These are phyloP conservation scores for Theretra japonica DNA, from an alignment of 2,888 invertebrate species.

Conservation along the genomic window DNA sequence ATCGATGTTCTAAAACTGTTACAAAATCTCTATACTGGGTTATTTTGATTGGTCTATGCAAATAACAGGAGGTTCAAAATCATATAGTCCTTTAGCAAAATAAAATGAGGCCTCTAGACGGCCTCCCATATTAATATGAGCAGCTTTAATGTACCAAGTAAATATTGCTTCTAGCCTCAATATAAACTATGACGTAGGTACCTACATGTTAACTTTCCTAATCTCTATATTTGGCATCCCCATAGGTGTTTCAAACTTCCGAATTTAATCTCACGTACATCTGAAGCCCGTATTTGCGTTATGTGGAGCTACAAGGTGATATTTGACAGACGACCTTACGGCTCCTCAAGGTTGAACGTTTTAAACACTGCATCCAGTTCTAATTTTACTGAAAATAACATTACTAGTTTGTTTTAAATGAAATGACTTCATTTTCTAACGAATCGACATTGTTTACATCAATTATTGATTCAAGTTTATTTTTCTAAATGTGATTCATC, in stretches of 20 bases:
- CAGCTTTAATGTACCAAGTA: too few species aligned
- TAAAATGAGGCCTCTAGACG: too few species aligned
- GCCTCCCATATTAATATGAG: too few species aligned
- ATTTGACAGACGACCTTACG: constrained; percentile 3
- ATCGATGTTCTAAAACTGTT: too few species aligned
- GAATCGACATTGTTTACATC: not conserved
- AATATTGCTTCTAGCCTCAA: not conserved
- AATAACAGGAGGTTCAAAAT: too few species aligned
- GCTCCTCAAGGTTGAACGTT: constrained; percentile 6
- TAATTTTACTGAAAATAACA: not conserved
- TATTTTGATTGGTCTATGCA: too few species aligned
- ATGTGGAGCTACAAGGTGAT: constrained; percentile 19
- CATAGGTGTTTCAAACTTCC: constrained; percentile 5
- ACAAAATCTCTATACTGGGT: too few species aligned
- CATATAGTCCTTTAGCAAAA: too few species aligned
- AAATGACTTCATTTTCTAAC: too few species aligned
- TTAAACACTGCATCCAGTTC: not conserved
- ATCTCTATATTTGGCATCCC: constrained; percentile 10
- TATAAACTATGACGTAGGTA: not conserved
- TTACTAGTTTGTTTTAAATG: not conserved
- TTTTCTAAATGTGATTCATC: too few species aligned
- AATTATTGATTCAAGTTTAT: not conserved
- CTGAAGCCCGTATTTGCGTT: constrained; percentile 31
- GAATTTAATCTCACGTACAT: constrained; percentile 33
- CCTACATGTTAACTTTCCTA: not conserved